Evolutionary conservation across 2,797 vertebrate species (phyloP), one percentile per base, ranked within the genome.

Genomic region (Pygocentrus nattereri): DNA sequence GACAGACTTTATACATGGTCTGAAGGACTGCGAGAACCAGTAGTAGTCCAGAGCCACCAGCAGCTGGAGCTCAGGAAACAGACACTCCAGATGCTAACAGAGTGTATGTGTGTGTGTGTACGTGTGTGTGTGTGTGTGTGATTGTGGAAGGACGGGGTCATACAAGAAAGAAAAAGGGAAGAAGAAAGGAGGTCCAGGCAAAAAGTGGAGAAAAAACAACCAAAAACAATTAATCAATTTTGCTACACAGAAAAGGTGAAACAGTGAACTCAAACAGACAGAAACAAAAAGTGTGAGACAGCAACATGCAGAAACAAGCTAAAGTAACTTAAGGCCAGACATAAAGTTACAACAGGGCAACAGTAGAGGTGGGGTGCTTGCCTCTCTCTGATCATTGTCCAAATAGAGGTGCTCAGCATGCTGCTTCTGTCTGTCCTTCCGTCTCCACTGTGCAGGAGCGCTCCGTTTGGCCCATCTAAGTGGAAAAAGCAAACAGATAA

Each of bases 361-460:
- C 15, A 41, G 30, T 8, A 38, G 15, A 21, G 44, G 44, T 62
- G 62, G 19, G 30, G 30, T 71, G 23, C 92, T 92, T 88, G 97
- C 98, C 96, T 99, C 98, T 94, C 98, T 95, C 95, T 99, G 98
- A 92, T 98, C 98, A 38, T 99, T 99, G 89, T 99, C 98, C 86
- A 99, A 93, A 84, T 97, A 97, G 80, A 99, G 93, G 89, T 99
- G 98, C 88, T 99, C 98, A 0, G 97, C 96, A 74, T 99, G 98
- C 54, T 99, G 98, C 86, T 98, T 99, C 92, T 99, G 98, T 44
- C 97, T 93, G 88, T 99, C 98, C 87, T 95, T 96, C 88, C 96
- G 89, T 85, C 98, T 96, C 98, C 98, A 99, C 91, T 99, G 98
- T 5, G 98, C 97, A 3, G 98, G 97, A n/a, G 98, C 97, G 0